Conservation (phyloP, 1,140 invertebrate genomes). For the Drosophila sturtevanti region DNA sequence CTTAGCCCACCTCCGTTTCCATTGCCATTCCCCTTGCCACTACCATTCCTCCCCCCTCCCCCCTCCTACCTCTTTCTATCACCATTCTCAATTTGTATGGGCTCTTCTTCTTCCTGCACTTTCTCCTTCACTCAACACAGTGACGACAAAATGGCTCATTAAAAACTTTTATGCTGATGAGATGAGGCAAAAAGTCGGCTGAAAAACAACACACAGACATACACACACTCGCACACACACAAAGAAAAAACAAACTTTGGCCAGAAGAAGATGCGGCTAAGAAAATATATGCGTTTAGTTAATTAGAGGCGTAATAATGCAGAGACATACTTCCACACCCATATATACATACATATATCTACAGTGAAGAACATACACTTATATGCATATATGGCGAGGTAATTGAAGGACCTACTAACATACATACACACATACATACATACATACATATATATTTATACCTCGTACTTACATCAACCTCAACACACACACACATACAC, state of each 20-base stretch:
- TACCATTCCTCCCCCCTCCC: not conserved
- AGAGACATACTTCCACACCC: constrained; percentile 25
- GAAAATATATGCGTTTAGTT: constrained; percentile 63
- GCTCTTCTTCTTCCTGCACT: not conserved
- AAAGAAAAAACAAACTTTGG: constrained; percentile 13
- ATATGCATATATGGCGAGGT: constrained; percentile 25
- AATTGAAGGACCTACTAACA: constrained; percentile 8
- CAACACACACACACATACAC: not conserved
- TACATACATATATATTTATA: constrained; percentile 2
- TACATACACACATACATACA: not conserved
- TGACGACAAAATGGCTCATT: constrained; percentile 74
- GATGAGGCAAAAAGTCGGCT: constrained; percentile 45
- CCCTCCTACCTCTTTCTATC: not conserved
- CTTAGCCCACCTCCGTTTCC: no score
- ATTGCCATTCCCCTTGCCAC: not conserved
- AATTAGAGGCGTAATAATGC: constrained; percentile 72
- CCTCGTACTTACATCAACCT: not conserved
- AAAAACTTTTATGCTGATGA: constrained; percentile 80
- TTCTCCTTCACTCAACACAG: not conserved
- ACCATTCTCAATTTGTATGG: not conserved
- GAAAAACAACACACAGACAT: constrained; percentile 48
- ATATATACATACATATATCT: constrained; percentile 8
- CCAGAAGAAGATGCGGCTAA: constrained; percentile 37
- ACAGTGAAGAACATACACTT: not conserved
- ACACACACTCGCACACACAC: not conserved